Conservation (phyloP, 2,113 vertebrate species). For the Hiodon alosoides region DNA sequence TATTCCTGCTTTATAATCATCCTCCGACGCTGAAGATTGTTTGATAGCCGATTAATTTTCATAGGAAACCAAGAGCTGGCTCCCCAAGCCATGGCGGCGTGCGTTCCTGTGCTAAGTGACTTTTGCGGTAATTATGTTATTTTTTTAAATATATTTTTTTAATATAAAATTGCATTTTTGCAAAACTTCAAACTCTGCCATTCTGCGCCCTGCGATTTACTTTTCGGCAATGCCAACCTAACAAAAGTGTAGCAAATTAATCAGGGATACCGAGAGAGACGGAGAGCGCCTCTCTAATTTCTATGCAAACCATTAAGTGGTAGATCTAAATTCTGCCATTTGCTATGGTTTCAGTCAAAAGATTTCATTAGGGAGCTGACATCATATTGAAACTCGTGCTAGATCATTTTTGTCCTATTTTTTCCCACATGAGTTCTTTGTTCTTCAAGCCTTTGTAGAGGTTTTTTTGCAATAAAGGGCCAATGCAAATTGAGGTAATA, state of each 20-base stretch:
- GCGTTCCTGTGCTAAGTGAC: constrained; percentile 77
- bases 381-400: constrained; percentile 66
- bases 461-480: constrained; percentile 51
- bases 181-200: constrained; percentile 72
- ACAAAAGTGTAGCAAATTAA: constrained; percentile 77
- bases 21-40: constrained; percentile 97
- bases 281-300: constrained; percentile 71
- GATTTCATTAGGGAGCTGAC: constrained; percentile 82
- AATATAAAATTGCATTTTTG: constrained; percentile 32
- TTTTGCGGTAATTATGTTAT: constrained; percentile 86
- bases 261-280: constrained; percentile 69
- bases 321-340: constrained; percentile 93
- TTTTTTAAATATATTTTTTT: constrained; percentile 78
- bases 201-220: constrained; percentile 61
- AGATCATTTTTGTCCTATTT: constrained; percentile 77
- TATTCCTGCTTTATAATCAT: constrained; percentile 98
- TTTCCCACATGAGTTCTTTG: constrained; percentile 75
- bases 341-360: constrained; percentile 85
- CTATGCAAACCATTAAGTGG: constrained; percentile 89
- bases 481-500: constrained; percentile 75
- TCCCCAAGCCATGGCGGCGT: constrained; percentile 73
- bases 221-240: constrained; percentile 59
- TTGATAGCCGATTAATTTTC: constrained; percentile 99
- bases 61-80: constrained; percentile 97
- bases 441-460: constrained; percentile 67